Percentiles rank a stretch among this genome's conserved stretches.
These are phyloP conservation scores for Pachyrhynchus sulphureomaculatus DNA, from an alignment of 1,140 invertebrate species.

Conservation along the genomic window DNA sequence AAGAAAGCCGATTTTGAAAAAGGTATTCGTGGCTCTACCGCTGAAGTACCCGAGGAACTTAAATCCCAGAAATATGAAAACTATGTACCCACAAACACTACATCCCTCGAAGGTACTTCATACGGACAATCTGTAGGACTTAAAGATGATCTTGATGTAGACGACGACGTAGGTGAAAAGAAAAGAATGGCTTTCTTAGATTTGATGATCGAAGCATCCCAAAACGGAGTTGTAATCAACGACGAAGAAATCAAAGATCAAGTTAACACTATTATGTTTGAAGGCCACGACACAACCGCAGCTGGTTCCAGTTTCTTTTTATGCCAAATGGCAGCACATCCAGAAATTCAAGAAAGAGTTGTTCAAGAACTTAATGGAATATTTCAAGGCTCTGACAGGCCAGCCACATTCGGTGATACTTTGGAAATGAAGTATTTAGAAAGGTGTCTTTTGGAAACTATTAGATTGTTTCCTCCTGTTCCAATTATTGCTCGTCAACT, in stretches of 20 bases:
- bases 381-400: slow-evolving; percentile 75
- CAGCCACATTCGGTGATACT: slow-evolving; percentile 73
- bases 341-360: slow-evolving; percentile 72
- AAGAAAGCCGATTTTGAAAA: slow-evolving; percentile 57
- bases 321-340: slow-evolving; percentile 77
- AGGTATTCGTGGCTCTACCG: slow-evolving; percentile 58
- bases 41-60: slow-evolving; percentile 48
- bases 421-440: slow-evolving; percentile 83
- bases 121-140: slow-evolving; percentile 72
- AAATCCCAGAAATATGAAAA: slow-evolving; percentile 45
- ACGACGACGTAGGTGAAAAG: slow-evolving; percentile 79
- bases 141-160: slow-evolving; percentile 78
- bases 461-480: slow-evolving; percentile 83
- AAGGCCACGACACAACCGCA: slow-evolving; percentile 92
- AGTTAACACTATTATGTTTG: slow-evolving; percentile 94
- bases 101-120: slow-evolving; percentile 67
- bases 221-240: slow-evolving; percentile 75
- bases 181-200: slow-evolving; percentile 93
- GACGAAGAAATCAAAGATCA: slow-evolving; percentile 91
- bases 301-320: slow-evolving; percentile 82
- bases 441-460: slow-evolving; percentile 78
- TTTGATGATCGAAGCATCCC: slow-evolving; percentile 80
- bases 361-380: slow-evolving; percentile 81
- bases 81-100: slow-evolving; percentile 36
- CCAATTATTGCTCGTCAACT: slow-evolving; percentile 75